Conservation (phyloP, 2,797 vertebrate species). For the Rhabdophis nuchalis region DNA sequence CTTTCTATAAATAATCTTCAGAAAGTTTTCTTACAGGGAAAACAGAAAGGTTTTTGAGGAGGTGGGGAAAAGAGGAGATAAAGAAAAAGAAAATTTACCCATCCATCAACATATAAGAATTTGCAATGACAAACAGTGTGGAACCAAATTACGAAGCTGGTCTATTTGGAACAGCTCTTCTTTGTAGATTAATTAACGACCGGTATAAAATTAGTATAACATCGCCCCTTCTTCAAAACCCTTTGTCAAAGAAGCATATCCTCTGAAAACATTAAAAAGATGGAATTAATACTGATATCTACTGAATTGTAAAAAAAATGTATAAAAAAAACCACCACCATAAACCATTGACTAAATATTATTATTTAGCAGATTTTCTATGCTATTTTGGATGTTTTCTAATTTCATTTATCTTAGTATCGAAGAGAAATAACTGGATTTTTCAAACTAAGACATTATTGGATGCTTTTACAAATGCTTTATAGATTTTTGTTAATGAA, state of each 20-base stretch:
- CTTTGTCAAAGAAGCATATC: not conserved
- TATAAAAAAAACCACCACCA: not conserved
- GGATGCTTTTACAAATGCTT: not conserved
- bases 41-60: not conserved
- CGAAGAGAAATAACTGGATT: not conserved
- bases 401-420: not conserved
- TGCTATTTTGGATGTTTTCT: not conserved
- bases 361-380: not conserved
- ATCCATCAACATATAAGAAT: not conserved
- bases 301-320: not conserved
- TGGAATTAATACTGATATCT: not conserved
- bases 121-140: not conserved
- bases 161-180: not conserved
- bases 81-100: not conserved
- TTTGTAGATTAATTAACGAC: not conserved
- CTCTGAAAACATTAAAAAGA: not conserved
- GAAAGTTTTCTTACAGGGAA: not conserved
- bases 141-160: not conserved
- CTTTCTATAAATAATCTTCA: not conserved
- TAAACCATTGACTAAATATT: not conserved
- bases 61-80: too few species aligned
- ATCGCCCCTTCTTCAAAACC: not conserved
- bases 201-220: not conserved
- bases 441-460: constrained; percentile 16
- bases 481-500: not conserved